Conservation (phyloP, 2,797 vertebrate species). For the Rhynchotus rufescens region DNA sequence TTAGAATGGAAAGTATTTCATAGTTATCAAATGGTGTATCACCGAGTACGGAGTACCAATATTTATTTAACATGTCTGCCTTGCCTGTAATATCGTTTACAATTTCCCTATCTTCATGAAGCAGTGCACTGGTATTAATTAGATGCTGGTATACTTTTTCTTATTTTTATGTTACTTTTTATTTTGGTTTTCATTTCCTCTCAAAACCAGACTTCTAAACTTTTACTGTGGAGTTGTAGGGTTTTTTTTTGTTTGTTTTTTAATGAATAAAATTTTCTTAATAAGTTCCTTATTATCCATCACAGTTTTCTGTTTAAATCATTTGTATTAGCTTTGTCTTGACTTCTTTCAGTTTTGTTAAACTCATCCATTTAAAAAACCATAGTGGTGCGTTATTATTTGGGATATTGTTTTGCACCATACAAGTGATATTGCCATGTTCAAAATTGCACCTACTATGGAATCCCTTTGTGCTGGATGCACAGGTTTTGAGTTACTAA, state of each 20-base stretch:
- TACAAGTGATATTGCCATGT: background rate
- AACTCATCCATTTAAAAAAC: background rate
- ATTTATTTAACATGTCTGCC: background rate
- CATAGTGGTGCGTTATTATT: background rate
- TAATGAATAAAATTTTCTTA: background rate
- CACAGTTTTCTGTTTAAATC: background rate
- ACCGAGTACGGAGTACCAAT: slow-evolving; percentile 6
- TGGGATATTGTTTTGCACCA: background rate
- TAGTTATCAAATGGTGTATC: slow-evolving; percentile 11
- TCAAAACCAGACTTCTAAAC: background rate
- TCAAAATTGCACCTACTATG: background rate
- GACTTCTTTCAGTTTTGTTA: background rate
- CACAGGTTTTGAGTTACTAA: background rate
- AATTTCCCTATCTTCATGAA: background rate
- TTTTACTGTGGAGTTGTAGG: background rate
- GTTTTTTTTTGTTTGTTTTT: too few relatives aligned
- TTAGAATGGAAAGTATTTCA: slow-evolving; percentile 46
- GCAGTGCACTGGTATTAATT: background rate
- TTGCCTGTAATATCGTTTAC: background rate
- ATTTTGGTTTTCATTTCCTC: background rate
- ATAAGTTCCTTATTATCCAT: background rate
- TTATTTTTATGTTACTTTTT: background rate
- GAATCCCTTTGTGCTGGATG: background rate
- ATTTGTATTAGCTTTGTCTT: background rate
- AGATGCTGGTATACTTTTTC: background rate